Evolutionary conservation across 2,888 invertebrate species (phyloP).

Genomic region (Labia minor): DNA sequence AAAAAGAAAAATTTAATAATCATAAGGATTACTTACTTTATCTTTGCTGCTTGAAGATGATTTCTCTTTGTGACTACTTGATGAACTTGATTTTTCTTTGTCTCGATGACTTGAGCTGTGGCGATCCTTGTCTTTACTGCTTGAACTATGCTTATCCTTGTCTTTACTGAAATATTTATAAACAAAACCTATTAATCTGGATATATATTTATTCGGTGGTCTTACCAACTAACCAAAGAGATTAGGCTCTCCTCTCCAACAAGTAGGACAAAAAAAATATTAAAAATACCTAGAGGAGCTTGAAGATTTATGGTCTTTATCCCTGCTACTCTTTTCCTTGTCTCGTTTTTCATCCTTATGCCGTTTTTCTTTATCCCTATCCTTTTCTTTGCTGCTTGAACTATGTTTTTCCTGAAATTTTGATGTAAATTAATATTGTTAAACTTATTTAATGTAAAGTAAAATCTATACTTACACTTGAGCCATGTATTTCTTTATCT

Average conservation of each 20-base stretch:
- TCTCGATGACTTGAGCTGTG: slow-evolving; percentile 18
- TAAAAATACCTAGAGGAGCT: slow-evolving; percentile 25
- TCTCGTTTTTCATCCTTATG: slow-evolving; percentile 26
- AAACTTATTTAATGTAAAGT: background rate
- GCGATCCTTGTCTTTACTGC: slow-evolving; percentile 30
- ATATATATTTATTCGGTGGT: too few relatives aligned
- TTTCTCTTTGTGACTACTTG: slow-evolving; percentile 29
- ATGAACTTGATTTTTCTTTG: slow-evolving; percentile 23
- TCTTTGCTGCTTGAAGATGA: slow-evolving; percentile 30
- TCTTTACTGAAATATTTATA: slow-evolving; percentile 24
- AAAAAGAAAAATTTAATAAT: too few relatives aligned
- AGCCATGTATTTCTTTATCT: slow-evolving; percentile 26
- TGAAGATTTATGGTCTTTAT: slow-evolving; percentile 34
- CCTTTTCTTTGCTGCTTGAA: slow-evolving; percentile 45
- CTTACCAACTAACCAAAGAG: too few relatives aligned
- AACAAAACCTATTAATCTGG: too few relatives aligned
- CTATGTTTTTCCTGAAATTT: slow-evolving; percentile 34
- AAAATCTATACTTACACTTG: slow-evolving; percentile 22
- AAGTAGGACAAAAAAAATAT: too few relatives aligned
- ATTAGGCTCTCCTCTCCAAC: too few relatives aligned
- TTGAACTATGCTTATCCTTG: slow-evolving; percentile 26
- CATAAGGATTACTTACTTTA: slow-evolving; percentile 27
- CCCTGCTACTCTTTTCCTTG: slow-evolving; percentile 35
- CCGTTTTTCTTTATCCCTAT: slow-evolving; percentile 37
- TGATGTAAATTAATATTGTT: slow-evolving; percentile 1